These are phyloP conservation scores for Tragelaphus scriptus DNA, from an alignment of 2,113 vertebrate genomes.

Conservation along the genomic window DNA sequence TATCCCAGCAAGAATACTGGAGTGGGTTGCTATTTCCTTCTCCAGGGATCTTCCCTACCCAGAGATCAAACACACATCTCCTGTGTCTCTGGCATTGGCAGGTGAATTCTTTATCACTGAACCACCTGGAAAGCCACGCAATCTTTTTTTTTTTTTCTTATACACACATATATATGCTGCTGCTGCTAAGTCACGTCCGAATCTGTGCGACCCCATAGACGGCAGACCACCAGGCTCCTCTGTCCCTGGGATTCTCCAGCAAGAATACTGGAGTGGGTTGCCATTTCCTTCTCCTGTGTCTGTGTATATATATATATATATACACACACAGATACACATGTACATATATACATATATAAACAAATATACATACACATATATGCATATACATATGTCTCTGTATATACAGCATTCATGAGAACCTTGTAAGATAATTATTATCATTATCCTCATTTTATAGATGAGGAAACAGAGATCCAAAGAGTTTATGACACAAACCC, in stretches of 20 bases:
- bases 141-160: not conserved
- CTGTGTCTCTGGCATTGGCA: not conserved
- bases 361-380: too few relatives aligned
- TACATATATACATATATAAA: too few relatives aligned
- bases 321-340: too few relatives aligned
- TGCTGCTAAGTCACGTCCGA: accelerated
- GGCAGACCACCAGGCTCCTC: not conserved
- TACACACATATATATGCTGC: not conserved
- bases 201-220: not conserved
- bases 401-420: not conserved
- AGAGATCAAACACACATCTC: not conserved
- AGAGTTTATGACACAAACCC: not conserved
- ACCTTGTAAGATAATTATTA: not conserved
- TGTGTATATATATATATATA: accelerated
- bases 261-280: not conserved
- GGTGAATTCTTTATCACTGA: not conserved
- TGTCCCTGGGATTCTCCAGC: not conserved
- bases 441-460: not conserved
- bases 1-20: not conserved
- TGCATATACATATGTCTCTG: too few relatives aligned
- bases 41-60: not conserved
- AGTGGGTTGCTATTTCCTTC: not conserved
- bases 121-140: not conserved
- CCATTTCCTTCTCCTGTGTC: not conserved
- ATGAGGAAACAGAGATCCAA: not conserved